Evolutionary conservation across 53 echinoderm and acorn worm genomes (phyloP).

Genomic region (Crossaster papposus): DNA sequence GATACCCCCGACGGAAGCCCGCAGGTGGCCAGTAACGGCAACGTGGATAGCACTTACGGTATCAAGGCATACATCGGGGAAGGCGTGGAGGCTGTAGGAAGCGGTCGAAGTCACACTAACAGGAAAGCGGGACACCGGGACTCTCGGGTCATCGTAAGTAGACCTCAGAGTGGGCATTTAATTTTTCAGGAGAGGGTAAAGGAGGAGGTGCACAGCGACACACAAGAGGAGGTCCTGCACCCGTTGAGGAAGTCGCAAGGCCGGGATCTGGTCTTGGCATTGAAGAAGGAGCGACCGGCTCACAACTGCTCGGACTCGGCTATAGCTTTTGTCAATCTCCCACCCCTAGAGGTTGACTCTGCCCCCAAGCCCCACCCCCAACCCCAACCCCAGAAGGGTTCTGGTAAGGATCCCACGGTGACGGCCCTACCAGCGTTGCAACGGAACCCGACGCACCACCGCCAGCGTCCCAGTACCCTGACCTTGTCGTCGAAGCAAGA

Average conservation of each 20-base stretch:
- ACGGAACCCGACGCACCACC: constrained; percentile 46
- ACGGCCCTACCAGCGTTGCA: constrained; percentile 56
- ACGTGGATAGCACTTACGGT: constrained; percentile 10
- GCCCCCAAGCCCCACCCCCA: constrained; percentile 6
- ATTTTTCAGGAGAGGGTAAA: constrained; percentile 67
- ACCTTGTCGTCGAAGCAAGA: constrained; percentile 41
- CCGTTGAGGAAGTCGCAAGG: constrained; percentile 43
- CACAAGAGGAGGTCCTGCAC: constrained; percentile 43
- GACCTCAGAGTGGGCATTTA: constrained; percentile 32
- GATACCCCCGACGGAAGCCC: constrained; percentile 83
- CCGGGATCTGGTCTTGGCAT: constrained; percentile 58
- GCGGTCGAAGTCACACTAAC: constrained; percentile 21
- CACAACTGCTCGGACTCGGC: constrained; percentile 84
- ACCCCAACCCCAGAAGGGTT: constrained; percentile 43
- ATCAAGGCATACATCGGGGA: constrained; percentile 31
- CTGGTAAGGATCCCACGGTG: constrained; percentile 16
- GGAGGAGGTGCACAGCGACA: constrained; percentile 62
- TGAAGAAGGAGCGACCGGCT: constrained; percentile 84
- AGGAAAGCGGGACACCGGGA: constrained; percentile 45
- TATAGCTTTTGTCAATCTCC: constrained; percentile 93
- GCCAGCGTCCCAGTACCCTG: constrained; percentile 62
- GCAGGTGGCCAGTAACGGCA: constrained; percentile 1
- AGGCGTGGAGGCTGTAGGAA: constrained; percentile 1
- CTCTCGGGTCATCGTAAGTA: constrained; percentile 53
- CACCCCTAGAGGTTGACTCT: constrained; percentile 80